Evolutionary conservation across 2,797 vertebrate genomes (phyloP), one percentile per base, ranked within the genome.

Genomic region (Semotilus atromaculatus): DNA sequence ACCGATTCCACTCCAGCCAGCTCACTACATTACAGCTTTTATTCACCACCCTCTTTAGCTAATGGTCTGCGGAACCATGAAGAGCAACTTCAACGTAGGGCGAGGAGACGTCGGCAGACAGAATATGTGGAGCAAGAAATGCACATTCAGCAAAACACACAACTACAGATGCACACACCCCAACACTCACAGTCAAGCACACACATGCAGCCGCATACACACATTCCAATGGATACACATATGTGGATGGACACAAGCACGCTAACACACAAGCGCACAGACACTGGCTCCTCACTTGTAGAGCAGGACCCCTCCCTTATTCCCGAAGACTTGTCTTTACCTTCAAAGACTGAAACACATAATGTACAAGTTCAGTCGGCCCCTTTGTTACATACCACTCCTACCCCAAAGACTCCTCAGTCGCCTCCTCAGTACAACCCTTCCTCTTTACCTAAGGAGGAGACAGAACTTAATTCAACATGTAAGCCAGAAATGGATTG

Each of bases 61-160:
- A 98, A 97, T 93, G 97, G 97, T 87, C 96, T 98, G 88, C 96
- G 96, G 86, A 96, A 96, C 86, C 97, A 97, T 0, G 93, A 90
- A 94, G 97, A 93, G 95, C 96, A 89, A 93, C 94, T 26, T 86
- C 92, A 26, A 89, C 94, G 89, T 89, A 94, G 87, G 94, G 87
- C 60, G 93, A 90, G 80, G 94, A 83, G 91, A 89, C 81, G 90
- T 83, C 86, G 89, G 53, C 88, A 88, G 88, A 23, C 82, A 40
- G 91, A 77, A 74, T 85, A 88, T 85, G 91, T 85, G 80, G 89
- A 88, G 82, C 92, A 92, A 0, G 85, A 90, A 84, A 89, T 91
- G 7, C 85, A 91, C 36, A 93, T 94, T 91, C 94, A 94, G 88
- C 93, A 92, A 51, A 93, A 94, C 88, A 87, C 91, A 58, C 92